Conservation (phyloP, 2,113 vertebrate genomes). For the Centropus unirufus region DNA sequence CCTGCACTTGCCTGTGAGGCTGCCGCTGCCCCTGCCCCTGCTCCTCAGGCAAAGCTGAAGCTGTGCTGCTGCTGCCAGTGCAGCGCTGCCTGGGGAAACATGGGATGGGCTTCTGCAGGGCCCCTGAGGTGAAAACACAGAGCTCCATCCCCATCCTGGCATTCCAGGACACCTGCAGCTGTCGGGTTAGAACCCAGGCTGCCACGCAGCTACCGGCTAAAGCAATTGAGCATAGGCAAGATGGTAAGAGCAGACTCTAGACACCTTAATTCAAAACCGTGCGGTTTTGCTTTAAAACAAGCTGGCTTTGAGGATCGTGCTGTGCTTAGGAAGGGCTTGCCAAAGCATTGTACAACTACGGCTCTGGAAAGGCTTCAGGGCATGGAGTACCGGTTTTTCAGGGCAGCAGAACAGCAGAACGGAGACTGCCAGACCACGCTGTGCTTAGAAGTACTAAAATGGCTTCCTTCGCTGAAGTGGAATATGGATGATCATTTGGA, state of each 20-base stretch:
- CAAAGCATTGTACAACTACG: background rate
- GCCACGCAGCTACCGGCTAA: background rate
- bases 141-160: rapidly evolving
- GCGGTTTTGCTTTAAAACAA: background rate
- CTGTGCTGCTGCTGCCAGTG: background rate
- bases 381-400: constrained; percentile 10
- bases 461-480: constrained; percentile 5
- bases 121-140: rapidly evolving
- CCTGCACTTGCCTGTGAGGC: background rate
- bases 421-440: background rate
- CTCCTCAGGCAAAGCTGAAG: background rate
- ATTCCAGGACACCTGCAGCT: background rate
- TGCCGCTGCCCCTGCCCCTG: background rate
- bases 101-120: background rate
- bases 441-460: constrained; percentile 26
- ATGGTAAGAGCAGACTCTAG: background rate
- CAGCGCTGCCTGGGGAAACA: background rate
- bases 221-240: background rate
- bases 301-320: background rate
- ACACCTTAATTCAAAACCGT: background rate
- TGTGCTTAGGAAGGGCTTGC: background rate
- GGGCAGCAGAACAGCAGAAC: background rate
- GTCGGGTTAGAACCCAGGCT: background rate
- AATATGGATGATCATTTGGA: background rate
- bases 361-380: background rate